Evolutionary conservation across 2,888 invertebrate species (phyloP).

Genomic region (Drosophila putrida): DNA sequence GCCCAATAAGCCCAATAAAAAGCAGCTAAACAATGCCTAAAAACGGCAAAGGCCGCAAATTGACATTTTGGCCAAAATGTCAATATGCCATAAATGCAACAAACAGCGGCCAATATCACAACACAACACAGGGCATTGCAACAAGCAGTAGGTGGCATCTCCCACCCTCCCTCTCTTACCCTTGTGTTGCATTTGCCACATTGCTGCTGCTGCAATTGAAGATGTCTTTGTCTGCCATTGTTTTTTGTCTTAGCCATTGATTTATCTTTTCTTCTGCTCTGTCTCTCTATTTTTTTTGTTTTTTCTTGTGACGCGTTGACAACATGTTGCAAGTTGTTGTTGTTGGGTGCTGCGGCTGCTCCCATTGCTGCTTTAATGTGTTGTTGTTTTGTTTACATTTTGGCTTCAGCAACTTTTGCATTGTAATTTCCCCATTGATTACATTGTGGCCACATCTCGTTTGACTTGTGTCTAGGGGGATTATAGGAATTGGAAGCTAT

Average conservation of each 20-base stretch:
- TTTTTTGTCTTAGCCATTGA: conserved; percentile 21
- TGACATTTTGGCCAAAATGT: conserved; percentile 78
- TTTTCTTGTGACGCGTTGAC: conserved; percentile 43
- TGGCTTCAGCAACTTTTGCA: conserved; percentile 17
- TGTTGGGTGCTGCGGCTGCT: conserved; percentile 27
- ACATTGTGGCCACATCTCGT: conserved; percentile 45
- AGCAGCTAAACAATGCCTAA: conserved; percentile 27
- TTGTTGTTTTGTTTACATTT: conserved; percentile 58
- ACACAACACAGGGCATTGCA: conserved; percentile 15
- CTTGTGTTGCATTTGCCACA: conserved; percentile 2
- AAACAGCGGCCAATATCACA: conserved; percentile 5
- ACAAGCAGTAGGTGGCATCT: neutral
- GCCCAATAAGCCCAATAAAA: conserved; percentile 42
- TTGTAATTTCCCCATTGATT: conserved; percentile 60
- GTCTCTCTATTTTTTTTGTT: conserved; percentile 3
- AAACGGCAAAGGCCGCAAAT: conserved; percentile 62
- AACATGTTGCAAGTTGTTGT: conserved; percentile 55
- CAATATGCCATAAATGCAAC: conserved; percentile 64
- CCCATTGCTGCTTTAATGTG: conserved; percentile 22
- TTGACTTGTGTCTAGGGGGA: conserved; percentile 52
- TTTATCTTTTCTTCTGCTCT: conserved; percentile 2
- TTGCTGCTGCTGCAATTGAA: conserved; percentile 36
- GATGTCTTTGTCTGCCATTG: conserved; percentile 50
- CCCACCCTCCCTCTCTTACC: neutral
- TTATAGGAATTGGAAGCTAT: conserved; percentile 51